phyloP scores from a whole-genome alignment of 2,888 invertebrate genomes.

The Erebia aethiops region DNA sequence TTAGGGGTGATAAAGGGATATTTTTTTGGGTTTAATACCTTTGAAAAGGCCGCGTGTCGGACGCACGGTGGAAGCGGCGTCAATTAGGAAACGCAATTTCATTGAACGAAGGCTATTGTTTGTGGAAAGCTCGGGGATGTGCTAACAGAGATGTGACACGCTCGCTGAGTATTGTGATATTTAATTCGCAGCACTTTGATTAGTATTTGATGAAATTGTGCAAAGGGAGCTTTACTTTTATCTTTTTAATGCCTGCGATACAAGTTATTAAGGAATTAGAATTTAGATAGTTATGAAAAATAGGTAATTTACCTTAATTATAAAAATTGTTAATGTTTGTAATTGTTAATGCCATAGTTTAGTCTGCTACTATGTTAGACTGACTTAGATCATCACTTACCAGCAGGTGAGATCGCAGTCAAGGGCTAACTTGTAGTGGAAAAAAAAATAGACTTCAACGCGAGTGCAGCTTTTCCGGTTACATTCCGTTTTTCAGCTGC shows the following conservation, averaged over 20 bases:
- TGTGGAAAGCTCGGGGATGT: slow-evolving; percentile 47
- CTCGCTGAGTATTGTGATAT: slow-evolving; percentile 39
- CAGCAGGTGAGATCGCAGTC: no score
- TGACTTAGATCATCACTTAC: no score
- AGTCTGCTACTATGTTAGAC: no score
- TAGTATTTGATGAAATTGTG: slow-evolving; percentile 5
- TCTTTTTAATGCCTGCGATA: not conserved
- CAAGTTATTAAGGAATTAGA: not conserved
- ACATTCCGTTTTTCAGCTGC: not conserved
- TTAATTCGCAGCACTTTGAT: slow-evolving; percentile 28
- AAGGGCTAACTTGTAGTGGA: no score
- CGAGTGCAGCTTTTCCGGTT: not conserved
- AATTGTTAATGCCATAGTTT: no score
- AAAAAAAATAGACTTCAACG: not conserved
- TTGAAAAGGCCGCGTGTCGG: slow-evolving; percentile 70
- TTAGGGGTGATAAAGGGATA: slow-evolving; percentile 44
- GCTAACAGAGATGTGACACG: slow-evolving; percentile 56
- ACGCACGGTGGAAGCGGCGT: slow-evolving; percentile 69
- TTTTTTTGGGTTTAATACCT: slow-evolving; percentile 47
- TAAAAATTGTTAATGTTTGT: no score
- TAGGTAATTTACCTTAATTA: no score
- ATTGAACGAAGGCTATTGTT: slow-evolving; percentile 59
- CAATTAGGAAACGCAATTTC: slow-evolving; percentile 79
- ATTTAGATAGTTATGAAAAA: no score
- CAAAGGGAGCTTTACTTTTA: not conserved